These are phyloP conservation scores for Brachyptera risi DNA, from an alignment of 2,888 invertebrate genomes.

Conservation along the genomic window DNA sequence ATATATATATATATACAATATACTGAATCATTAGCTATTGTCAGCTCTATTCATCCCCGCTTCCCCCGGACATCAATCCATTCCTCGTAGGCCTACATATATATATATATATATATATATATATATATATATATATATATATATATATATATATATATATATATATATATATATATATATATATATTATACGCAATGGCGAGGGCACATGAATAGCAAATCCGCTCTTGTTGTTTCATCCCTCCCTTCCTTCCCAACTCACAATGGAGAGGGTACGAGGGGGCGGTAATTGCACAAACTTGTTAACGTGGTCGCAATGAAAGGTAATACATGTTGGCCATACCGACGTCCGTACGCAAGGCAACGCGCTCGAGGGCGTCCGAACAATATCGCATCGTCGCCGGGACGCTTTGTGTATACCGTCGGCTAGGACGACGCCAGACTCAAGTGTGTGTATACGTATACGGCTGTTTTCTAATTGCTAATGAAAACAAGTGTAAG, in stretches of 20 bases:
- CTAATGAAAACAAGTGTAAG: too few species aligned
- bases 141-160: constrained; percentile 8
- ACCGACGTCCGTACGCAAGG: neutral
- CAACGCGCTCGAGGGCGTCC: too few species aligned
- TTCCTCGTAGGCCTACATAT: constrained; percentile 1
- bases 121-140: constrained; percentile 9
- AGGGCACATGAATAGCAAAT: constrained; percentile 6
- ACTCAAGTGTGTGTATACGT: too few species aligned
- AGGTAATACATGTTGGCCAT: constrained; percentile 33
- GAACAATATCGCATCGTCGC: too few species aligned
- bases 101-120: constrained; percentile 11
- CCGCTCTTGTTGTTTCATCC: constrained; percentile 1
- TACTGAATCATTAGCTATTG: constrained; percentile 32
- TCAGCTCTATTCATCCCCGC: constrained; percentile 9
- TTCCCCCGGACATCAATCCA: constrained; percentile 8
- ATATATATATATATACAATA: too few species aligned
- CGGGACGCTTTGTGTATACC: too few species aligned
- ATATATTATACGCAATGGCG: too few species aligned
- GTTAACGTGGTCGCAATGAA: constrained; percentile 34
- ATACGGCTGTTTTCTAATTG: too few species aligned
- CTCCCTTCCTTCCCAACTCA: constrained; percentile 15
- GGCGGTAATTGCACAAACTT: constrained; percentile 36
- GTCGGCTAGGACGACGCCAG: neutral
- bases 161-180: constrained; percentile 8
- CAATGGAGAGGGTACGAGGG: too few species aligned